Percentiles rank a stretch among this genome's conserved stretches.
Evolutionary conservation across 2,797 vertebrate species (phyloP).

Genomic region (Gobionotothen gibberifrons): DNA sequence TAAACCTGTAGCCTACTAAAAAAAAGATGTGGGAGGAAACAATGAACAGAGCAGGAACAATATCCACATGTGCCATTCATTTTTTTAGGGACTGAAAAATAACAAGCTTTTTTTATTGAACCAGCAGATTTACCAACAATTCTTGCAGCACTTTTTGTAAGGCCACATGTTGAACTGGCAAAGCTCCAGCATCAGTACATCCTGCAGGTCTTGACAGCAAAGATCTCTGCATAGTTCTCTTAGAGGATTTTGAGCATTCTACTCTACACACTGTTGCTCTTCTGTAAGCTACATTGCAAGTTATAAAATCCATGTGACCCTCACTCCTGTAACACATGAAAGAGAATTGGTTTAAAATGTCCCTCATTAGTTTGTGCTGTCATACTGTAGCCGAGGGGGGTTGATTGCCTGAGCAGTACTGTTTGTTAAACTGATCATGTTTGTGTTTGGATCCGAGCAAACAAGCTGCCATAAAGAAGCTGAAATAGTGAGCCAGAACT

Average conservation of each 20-base stretch:
- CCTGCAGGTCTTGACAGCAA: slow-evolving; percentile 39
- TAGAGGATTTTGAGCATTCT: slow-evolving; percentile 3
- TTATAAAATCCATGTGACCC: slow-evolving; percentile 27
- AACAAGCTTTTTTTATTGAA: slow-evolving; percentile 39
- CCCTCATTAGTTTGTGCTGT: slow-evolving; percentile 48
- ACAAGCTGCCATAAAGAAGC: slow-evolving; percentile 72
- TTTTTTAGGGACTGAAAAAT: slow-evolving; percentile 7
- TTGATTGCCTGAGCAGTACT: slow-evolving; percentile 57
- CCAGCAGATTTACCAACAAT: slow-evolving; percentile 24
- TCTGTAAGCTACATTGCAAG: slow-evolving; percentile 2
- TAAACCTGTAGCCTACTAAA: slow-evolving; percentile 23
- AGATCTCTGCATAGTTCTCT: slow-evolving; percentile 31
- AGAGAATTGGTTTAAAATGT: slow-evolving; percentile 12
- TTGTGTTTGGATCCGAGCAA: slow-evolving; percentile 69
- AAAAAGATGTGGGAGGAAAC: neutral
- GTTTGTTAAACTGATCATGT: slow-evolving; percentile 77
- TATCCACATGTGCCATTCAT: slow-evolving; percentile 21
- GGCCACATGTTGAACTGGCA: slow-evolving; percentile 42
- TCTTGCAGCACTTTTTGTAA: slow-evolving; percentile 38
- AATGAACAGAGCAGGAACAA: slow-evolving; percentile 23
- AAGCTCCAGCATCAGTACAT: slow-evolving; percentile 46
- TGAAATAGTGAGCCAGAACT: slow-evolving; percentile 56
- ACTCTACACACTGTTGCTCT: slow-evolving; percentile 9
- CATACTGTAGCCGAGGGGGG: slow-evolving; percentile 37
- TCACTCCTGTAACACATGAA: slow-evolving; percentile 9